Base-by-base conservation (phyloP, 1,140 invertebrate genomes). In the Cepaea nemoralis region DNA sequence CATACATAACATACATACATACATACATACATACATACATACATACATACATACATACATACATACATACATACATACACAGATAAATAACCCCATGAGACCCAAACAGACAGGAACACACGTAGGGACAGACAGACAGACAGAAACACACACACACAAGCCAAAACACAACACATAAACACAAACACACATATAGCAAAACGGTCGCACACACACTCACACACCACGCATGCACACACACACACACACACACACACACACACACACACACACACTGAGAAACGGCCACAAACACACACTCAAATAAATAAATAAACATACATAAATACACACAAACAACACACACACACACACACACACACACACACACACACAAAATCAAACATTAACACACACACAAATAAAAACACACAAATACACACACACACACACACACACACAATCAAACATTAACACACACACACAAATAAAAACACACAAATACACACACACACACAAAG, bases 21-120 rank as follows among this genome's bases (percentile, higher is more conserved):
- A 66, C 31, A 66, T 66, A 66, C 31, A 66, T 66, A 66, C 31
- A 71, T 71, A 40, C 37, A 71, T 40, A 71, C 37, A 71, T 71
- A 71, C 37, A 71, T 40, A 71, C 69, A 71, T 35, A 35, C 69
- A 71, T 35, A 35, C 69, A 71, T 40, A 71, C 31, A 71, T 40
- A 71, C n/a, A 71, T 35, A 71, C 69, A 71, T 35, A 40, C 39
- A 71, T 35, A 40, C 69, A 40, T 35, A 35, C 69, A 71, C 14
- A 69, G 19, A 69, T n/a, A n/a, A n/a, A n/a, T n/a, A n/a, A n/a
- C n/a, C n/a, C n/a, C n/a, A 16, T 16, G 16, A 55, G 16, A 14
- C 50, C 50, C n/a, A 55, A 14, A 16, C 14, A 55, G 14, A 14
- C n/a, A 55, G 14, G n/a, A 14, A 55, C n/a, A 66, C n/a, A 66